Evolutionary conservation across 2,888 invertebrate genomes (phyloP), one percentile per base, ranked within the genome.

Genomic region (Marasmarcha lunaedactyla): DNA sequence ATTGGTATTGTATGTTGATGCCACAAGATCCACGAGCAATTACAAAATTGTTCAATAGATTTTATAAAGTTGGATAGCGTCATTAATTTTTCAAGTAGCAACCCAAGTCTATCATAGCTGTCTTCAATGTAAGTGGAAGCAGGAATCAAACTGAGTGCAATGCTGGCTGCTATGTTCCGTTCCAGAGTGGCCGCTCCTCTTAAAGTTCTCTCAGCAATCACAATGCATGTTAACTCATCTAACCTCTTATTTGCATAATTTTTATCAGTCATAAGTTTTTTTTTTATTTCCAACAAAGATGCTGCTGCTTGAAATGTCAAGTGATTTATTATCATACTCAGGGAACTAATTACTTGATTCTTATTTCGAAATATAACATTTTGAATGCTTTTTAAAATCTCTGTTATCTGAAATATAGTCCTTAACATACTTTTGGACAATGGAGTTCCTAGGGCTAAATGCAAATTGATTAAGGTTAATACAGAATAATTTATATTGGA

Each of bases 11-110:
- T 83, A 48, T 90, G 87, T 57, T 90, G 88, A 71, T 95, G 94
- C 90, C 92, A 94, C 60, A 91, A 88, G 39, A 95, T 71, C 73
- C 93, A 91, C 26, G 90, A 89, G 52, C 92, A 90, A 61, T 92
- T 88, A 64, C 90, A 90, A 14, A 89, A 81, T 44, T 74, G 71
- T 36, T 86, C 72, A 45, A 94, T 65, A 42, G 86, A 69, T 10
- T 74, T 59, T 30, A 86, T 79, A 44, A 91, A 84, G 51, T 86
- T 86, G 37, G 87, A 81, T 37, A 94, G 72, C 34, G 84, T 71
- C 57, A 89, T 88, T 38, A 92, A 81, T 55, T 90, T 89, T 50
- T 87, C 85, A 37, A 93, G 68, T 33, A 89, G 74, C 25, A 78
- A 73, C 35, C 87, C 78, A 38, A 94, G 73, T 55, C 84, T 86